These are phyloP conservation scores for Luehdorfia chinensis DNA, from an alignment of 1,140 invertebrate species.

Conservation along the genomic window DNA sequence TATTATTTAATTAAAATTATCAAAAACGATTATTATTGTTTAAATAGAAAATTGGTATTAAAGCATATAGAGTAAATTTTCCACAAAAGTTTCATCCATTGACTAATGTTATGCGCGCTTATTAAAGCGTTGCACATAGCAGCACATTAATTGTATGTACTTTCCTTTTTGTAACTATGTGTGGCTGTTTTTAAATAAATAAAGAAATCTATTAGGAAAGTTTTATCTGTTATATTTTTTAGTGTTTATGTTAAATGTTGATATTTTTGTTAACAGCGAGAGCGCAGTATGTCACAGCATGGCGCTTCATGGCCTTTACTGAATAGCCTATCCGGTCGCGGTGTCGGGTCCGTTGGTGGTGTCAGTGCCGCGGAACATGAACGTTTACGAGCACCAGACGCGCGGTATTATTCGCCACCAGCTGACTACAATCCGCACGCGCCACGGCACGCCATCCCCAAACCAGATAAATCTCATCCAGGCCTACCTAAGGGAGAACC, in stretches of 20 bases:
- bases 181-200: too few relatives aligned
- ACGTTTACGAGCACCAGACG: slow-evolving; percentile 55
- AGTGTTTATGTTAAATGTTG: slow-evolving; percentile 7
- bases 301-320: slow-evolving; percentile 66
- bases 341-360: slow-evolving; percentile 43
- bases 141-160: too few relatives aligned
- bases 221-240: neutral
- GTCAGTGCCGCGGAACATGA: slow-evolving; percentile 58
- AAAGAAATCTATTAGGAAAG: too few relatives aligned
- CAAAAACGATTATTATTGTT: too few relatives aligned
- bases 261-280: slow-evolving; percentile 55
- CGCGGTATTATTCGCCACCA: slow-evolving; percentile 40
- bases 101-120: too few relatives aligned
- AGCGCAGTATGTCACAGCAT: slow-evolving; percentile 53
- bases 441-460: slow-evolving; percentile 50
- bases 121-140: too few relatives aligned
- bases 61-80: too few relatives aligned
- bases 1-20: slow-evolving; percentile 34
- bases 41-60: too few relatives aligned
- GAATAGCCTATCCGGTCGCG: slow-evolving; percentile 62
- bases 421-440: slow-evolving; percentile 50
- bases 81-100: too few relatives aligned
- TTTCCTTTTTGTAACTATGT: too few relatives aligned
- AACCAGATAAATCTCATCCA: slow-evolving; percentile 80
- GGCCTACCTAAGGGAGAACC: slow-evolving; percentile 84